Conservation (phyloP, 1,140 invertebrate species). For the Drosophila bipectinata region DNA sequence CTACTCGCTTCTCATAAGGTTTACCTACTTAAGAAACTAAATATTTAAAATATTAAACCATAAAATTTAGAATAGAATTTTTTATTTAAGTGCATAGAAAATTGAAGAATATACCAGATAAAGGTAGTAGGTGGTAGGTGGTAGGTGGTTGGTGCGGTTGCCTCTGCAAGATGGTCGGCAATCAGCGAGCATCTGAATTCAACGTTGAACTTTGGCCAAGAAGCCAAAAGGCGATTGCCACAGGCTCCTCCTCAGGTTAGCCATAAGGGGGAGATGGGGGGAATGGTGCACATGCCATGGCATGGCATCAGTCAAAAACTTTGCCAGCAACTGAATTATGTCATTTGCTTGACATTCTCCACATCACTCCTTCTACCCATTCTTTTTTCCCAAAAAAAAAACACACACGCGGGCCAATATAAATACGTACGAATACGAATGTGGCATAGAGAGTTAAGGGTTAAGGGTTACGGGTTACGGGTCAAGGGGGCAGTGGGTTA, state of each 20-base stretch:
- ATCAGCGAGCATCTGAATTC: constrained; percentile 78
- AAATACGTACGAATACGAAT: neutral
- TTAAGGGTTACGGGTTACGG: neutral
- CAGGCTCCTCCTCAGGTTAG: neutral
- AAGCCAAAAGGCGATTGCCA: constrained; percentile 20
- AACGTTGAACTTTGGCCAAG: constrained; percentile 70
- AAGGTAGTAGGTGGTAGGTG: neutral
- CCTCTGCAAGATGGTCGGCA: constrained; percentile 57
- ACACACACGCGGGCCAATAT: constrained; percentile 8
- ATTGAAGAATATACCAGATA: constrained; percentile 12
- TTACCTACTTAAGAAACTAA: no score
- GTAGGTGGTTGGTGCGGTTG: neutral
- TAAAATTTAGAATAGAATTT: neutral
- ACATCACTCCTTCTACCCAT: constrained; percentile 9
- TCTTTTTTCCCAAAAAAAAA: neutral
- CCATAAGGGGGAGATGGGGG: constrained; percentile 12
- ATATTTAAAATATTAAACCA: no score
- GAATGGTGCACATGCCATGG: constrained; percentile 27
- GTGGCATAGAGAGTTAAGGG: neutral
- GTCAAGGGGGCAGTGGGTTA: constrained; percentile 1
- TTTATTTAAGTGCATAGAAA: constrained; percentile 13
- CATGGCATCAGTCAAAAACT: constrained; percentile 76
- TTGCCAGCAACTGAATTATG: constrained; percentile 82
- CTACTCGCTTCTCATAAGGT: no score
- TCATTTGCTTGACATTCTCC: constrained; percentile 68